These are phyloP conservation scores for Dufourea novaeangliae DNA, from an alignment of 1,140 invertebrate species.

Conservation along the genomic window DNA sequence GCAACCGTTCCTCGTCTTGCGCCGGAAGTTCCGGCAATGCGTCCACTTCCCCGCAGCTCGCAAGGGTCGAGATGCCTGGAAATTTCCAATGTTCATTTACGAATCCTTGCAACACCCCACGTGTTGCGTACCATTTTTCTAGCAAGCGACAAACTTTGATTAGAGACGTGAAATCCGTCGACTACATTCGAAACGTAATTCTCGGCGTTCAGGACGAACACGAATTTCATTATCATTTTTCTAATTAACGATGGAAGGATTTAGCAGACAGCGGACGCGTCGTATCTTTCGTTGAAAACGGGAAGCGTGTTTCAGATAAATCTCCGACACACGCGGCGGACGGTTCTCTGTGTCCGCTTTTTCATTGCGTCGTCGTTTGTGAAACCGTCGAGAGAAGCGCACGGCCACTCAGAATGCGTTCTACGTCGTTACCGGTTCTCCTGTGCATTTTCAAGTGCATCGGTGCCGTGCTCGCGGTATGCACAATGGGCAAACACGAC, in stretches of 20 bases:
- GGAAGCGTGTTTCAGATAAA: slow-evolving; percentile 53
- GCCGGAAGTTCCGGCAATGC: slow-evolving; percentile 88
- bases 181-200: no score
- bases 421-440: slow-evolving; percentile 41
- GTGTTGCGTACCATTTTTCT: no score
- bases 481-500: slow-evolving; percentile 61
- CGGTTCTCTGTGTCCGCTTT: neutral
- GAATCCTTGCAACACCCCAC: neutral
- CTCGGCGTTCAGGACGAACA: no score
- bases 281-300: slow-evolving; percentile 36
- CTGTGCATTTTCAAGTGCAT: slow-evolving; percentile 43
- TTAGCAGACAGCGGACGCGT: slow-evolving; percentile 5
- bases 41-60: slow-evolving; percentile 87
- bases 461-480: slow-evolving; percentile 38
- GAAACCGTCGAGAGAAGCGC: neutral
- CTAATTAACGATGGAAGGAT: slow-evolving; percentile 37
- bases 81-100: slow-evolving; percentile 45
- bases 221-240: slow-evolving; percentile 8
- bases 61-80: slow-evolving; percentile 90
- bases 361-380: slow-evolving; percentile 25
- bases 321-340: neutral
- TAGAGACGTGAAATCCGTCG: neutral
- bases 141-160: no score
- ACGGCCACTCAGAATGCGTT: slow-evolving; percentile 43
- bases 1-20: slow-evolving; percentile 90